phyloP scores from a whole-genome alignment of 1,140 invertebrate genomes.

The Cepaea nemoralis region DNA sequence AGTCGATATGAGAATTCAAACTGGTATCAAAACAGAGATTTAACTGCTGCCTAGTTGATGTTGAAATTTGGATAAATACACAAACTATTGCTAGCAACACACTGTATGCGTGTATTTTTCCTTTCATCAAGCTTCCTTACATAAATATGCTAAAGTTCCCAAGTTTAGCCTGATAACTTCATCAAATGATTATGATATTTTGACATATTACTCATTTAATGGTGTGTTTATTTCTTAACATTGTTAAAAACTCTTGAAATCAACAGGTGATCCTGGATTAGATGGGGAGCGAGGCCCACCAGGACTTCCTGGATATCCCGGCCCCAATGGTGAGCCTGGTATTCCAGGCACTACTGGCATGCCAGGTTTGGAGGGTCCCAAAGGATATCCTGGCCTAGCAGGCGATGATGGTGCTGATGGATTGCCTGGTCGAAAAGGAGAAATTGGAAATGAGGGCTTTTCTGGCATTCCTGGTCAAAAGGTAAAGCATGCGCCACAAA shows the following conservation, averaged over 20 bases:
- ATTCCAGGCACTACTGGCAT: conserved; percentile 17
- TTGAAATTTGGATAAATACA: too few species aligned
- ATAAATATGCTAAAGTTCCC: too few species aligned
- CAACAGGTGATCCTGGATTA: not conserved
- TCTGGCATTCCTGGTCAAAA: conserved; percentile 42
- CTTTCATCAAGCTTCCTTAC: too few species aligned
- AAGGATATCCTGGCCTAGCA: conserved; percentile 20
- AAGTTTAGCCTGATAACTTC: too few species aligned
- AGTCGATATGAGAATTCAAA: too few species aligned
- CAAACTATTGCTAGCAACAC: too few species aligned
- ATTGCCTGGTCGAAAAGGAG: conserved; percentile 24
- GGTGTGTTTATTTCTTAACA: too few species aligned
- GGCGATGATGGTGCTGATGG: conserved; percentile 39
- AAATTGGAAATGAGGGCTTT: conserved; percentile 37
- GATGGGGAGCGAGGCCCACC: not conserved
- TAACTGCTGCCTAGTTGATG: too few species aligned
- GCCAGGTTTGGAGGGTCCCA: conserved; percentile 31
- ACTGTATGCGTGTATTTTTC: too few species aligned
- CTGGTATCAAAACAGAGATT: too few species aligned
- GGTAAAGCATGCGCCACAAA: not conserved
- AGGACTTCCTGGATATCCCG: conserved; percentile 11
- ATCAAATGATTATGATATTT: too few species aligned
- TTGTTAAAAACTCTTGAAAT: not conserved
- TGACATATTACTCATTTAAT: too few species aligned
- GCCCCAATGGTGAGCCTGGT: conserved; percentile 18